Evolutionary conservation across 2,113 vertebrate genomes (phyloP), one percentile per base, ranked within the genome.

Genomic region (Dasyornis broadbenti): DNA sequence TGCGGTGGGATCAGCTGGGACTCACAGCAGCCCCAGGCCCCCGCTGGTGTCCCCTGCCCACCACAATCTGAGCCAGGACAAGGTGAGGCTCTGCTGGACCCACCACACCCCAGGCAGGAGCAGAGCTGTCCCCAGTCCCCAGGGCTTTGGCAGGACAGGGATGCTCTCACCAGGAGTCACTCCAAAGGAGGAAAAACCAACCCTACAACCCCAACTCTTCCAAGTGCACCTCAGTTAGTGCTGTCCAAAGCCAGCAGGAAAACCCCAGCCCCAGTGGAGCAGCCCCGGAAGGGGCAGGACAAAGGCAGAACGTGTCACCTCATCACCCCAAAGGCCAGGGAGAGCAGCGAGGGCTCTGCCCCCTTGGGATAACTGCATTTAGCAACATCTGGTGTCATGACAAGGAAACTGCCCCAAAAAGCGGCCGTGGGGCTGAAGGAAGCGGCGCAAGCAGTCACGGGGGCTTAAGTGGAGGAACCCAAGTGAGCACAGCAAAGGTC

Each of bases 281-380:
- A 53, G 72, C 50, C 23, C 47, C 35, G 66, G 35, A 52, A 80
- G 20, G 49, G 70, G n/a, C 82, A 79, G 66, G 49, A 85, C 61
- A 76, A 85, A 37, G 64, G 84, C 10, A 90, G 28, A 12, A 22
- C 1, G 2, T 27, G 24, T 7, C 24, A 61, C 75, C 35, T 12
- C 70, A 64, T 20, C 70, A 27, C 42, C 69, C 7, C 3, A 26
- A 68, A 79, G 84, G 75, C 27, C 70, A 75, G 59, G 31, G 26
- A 30, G 30, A 31, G 59, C 78, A 56, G 65, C 0, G 0, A 70
- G 59, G 37, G 23, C 76, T 28, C 45, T 2, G 20, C 27, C 44
- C 54, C 73, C 14, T 24, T 0, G 6, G 54, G 24, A 4, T 22
- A 20, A 39, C 13, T 7, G 9, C 5, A 11, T 4, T 4, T 0